Percentiles rank a stretch among this genome's conserved stretches.
These are phyloP conservation scores for Phlogophora meticulosa DNA, from an alignment of 2,888 invertebrate species.

Conservation along the genomic window DNA sequence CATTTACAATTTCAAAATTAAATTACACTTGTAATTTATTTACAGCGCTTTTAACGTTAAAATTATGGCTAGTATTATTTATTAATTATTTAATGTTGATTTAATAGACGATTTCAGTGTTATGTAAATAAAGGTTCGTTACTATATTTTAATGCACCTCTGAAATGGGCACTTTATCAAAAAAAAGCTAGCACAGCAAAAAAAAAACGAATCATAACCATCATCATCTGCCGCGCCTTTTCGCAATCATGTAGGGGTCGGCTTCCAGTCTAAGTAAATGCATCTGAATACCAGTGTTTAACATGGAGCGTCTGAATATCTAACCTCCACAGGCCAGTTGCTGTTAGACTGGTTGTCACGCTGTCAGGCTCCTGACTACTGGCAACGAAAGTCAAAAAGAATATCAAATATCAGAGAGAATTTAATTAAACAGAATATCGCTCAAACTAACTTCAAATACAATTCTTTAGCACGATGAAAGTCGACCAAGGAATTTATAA, in stretches of 20 bases:
- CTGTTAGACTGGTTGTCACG: no score
- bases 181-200: not conserved
- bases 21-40: constrained; percentile 70
- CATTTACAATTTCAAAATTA: constrained; percentile 83
- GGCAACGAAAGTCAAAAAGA: no score
- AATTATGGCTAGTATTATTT: constrained; percentile 42
- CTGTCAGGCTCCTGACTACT: no score
- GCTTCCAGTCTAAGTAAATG: no score
- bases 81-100: constrained; percentile 48
- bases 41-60: constrained; percentile 64
- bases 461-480: not conserved
- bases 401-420: not conserved
- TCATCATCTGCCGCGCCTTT: no score
- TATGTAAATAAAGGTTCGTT: not conserved
- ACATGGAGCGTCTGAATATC: no score
- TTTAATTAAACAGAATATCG: not conserved
- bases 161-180: not conserved
- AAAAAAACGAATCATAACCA: no score
- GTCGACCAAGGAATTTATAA: not conserved
- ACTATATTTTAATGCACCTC: not conserved
- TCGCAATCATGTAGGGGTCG: no score
- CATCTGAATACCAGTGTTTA: no score
- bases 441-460: not conserved
- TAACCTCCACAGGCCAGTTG: no score
- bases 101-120: constrained; percentile 57